Evolutionary conservation across 2,113 vertebrate species (phyloP), one percentile per base, ranked within the genome.

Genomic region (Leptobrachium leishanense): DNA sequence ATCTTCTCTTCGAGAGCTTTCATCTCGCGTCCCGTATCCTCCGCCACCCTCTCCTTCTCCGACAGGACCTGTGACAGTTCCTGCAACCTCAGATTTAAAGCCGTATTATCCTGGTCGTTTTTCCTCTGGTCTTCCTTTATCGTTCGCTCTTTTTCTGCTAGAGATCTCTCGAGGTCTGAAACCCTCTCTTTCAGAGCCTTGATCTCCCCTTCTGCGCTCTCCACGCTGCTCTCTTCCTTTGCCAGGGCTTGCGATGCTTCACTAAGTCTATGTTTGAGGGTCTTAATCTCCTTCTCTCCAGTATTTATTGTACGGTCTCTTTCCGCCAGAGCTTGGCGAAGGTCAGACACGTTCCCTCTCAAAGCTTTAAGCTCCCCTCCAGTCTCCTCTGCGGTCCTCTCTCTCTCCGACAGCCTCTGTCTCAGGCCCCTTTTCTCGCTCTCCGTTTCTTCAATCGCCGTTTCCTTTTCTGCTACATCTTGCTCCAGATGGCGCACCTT

Each of bases 181-280:
- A 55, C 11, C 2, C 53, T 69, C 5, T 74, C 75, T 83, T 66
- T 50, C 1, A 80, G 42, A 68, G 43, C 41, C n/a, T 74, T 74
- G 13, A 4, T 59, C 6, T 59, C n/a, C 15, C 9, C 46, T 50
- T 8, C 46, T 50, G 46, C 46, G 4, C 4, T 4, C 8, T 50
- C 46, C 8, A 8, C 46, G 4, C 8, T 8, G 81, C 68, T 85
- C 81, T 87, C 85, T 44, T 88, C 82, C 3, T 83, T 66, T 46
- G 85, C 82, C 64, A 88, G 59, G 62, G 79, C 53, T 44, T 55
- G 31, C 2, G 75, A 77, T 6, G 62, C 3, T 42, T 13, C 43
- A 6, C 6, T 46, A 1, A 67, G 11, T 67, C 20, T 73, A 3
- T 83, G 79, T 59, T 67, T 67, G 78, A 68, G 77, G 69, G 6